A percentile compares a stretch with the other conserved stretches of the same genome.
These are phyloP conservation scores for Ganaspis brasiliensis DNA, from an alignment of 2,888 invertebrate species.

Conservation along the genomic window DNA sequence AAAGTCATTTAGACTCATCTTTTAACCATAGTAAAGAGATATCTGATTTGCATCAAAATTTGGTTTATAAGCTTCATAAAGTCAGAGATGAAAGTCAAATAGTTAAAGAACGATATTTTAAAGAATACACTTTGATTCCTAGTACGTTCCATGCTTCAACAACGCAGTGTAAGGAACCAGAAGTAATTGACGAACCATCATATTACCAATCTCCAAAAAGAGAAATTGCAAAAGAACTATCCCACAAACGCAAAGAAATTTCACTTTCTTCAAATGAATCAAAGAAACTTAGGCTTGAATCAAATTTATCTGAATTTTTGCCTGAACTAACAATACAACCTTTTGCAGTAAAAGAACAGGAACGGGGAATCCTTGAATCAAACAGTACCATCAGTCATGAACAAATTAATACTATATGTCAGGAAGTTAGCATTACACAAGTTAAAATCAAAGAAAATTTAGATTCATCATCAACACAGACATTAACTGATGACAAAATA, in stretches of 20 bases:
- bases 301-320: constrained; percentile 73
- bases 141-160: constrained; percentile 55
- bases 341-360: constrained; percentile 65
- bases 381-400: constrained; percentile 70
- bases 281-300: constrained; percentile 75
- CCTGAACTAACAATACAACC: constrained; percentile 78
- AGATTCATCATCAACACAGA: constrained; percentile 62
- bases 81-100: constrained; percentile 49
- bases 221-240: constrained; percentile 60
- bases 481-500: constrained; percentile 70
- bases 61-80: constrained; percentile 65
- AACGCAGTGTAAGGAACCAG: constrained; percentile 67
- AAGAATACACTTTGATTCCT: too few species aligned
- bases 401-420: constrained; percentile 75
- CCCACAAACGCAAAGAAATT: constrained; percentile 74
- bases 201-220: constrained; percentile 44
- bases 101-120: too few species aligned
- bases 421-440: constrained; percentile 78
- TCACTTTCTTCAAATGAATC: constrained; percentile 74
- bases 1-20: constrained; percentile 62
- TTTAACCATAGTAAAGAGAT: constrained; percentile 58
- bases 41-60: constrained; percentile 55
- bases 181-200: constrained; percentile 73
- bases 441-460: constrained; percentile 57
- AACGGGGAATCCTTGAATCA: constrained; percentile 66